Base-by-base conservation (phyloP, 1,140 invertebrate genomes). In the Hesperophylax magnus region DNA sequence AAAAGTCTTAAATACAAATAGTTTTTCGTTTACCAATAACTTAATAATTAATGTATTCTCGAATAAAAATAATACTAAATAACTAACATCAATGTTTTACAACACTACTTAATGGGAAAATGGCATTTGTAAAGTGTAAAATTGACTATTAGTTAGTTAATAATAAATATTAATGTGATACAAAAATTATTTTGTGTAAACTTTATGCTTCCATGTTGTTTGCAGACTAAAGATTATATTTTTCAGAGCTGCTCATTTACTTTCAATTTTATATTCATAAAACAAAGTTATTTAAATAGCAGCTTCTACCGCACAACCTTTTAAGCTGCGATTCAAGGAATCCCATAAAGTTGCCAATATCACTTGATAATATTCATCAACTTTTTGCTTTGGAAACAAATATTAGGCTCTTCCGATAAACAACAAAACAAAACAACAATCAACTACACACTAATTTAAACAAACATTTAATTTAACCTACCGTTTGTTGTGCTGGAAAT, bases 111-210 rank as follows among this genome's bases (percentile, higher is more conserved):
- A 60, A 61, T 60, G 54, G 74, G 18, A 31, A 76, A 76, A 76
- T 76, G 72, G 72, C 72, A 76, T 76, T 76, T 76, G 54, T 27
- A 24, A 56, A 76, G 72, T 60, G 56, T 76, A 76, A 76, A 76
- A 76, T 76, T 76, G 54, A 76, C 69, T 72, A 72, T 67, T 61
- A 61, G 20, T 72, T 53, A 72, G 47, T 72, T 72, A 54, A 72
- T 72, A 24, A 72, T 72, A 72, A 72, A 72, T 72, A 56, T 24
- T 22, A 54, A n/a, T 72, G 39, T 53, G 17, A 56, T 72, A 54
- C 69, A 72, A 72, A 72, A 67, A 53, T 53, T 22, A 54, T 20
- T 71, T 47, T 14, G 14, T 47, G 39, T 47, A 47, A 47, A 47
- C 9, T 47, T n/a, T 47, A 47, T 47, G 39, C 39, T 47, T 47